Conservation (phyloP, 2,113 vertebrate species). For the Calidris pygmaea region DNA sequence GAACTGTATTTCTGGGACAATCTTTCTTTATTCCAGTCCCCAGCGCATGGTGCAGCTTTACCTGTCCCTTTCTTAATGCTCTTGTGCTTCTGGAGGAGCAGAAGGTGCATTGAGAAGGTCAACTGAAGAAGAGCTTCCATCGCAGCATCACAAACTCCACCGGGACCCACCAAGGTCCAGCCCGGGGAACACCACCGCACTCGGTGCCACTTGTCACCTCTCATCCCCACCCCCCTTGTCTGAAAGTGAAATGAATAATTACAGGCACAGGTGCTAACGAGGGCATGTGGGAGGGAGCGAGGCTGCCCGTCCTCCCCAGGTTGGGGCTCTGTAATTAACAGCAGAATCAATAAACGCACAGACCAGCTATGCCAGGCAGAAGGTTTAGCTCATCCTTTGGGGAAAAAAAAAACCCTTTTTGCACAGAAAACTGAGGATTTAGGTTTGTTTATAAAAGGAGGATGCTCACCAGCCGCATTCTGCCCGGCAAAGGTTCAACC, state of each 20-base stretch:
- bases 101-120: accelerated
- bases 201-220: accelerated
- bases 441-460: background rate
- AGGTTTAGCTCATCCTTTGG: background rate
- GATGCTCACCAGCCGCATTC: background rate
- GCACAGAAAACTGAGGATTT: background rate
- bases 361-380: background rate
- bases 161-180: accelerated
- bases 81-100: background rate
- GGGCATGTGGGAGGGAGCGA: background rate
- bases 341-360: background rate
- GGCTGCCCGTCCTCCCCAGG: background rate
- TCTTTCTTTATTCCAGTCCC: background rate
- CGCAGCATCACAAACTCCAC: background rate
- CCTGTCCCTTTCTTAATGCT: background rate
- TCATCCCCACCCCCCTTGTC: too few relatives aligned
- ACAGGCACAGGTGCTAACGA: background rate
- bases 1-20: accelerated
- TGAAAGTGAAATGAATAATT: background rate
- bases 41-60: background rate
- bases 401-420: background rate
- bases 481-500: background rate
- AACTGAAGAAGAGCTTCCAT: background rate
- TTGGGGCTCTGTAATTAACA: background rate
- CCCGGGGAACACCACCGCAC: accelerated